phyloP scores from a whole-genome alignment of 2,113 vertebrate species.

The Calypte anna region DNA sequence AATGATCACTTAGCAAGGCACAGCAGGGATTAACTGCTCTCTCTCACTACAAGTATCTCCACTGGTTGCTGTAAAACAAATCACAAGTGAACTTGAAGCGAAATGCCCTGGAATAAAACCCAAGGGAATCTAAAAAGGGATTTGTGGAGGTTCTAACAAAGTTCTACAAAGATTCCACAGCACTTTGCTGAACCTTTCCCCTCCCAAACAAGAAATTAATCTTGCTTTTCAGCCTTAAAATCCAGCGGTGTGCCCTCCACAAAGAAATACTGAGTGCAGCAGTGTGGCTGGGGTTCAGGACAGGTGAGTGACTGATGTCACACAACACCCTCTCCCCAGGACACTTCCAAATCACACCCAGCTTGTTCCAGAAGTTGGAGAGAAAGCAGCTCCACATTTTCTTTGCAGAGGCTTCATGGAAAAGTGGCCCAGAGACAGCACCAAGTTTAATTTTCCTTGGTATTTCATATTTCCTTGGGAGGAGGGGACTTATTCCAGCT shows the following conservation, averaged over 20 bases:
- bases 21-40: background rate
- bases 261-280: background rate
- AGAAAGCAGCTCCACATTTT: background rate
- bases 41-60: background rate
- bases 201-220: background rate
- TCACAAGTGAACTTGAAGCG: background rate
- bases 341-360: background rate
- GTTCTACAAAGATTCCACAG: background rate
- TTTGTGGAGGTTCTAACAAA: background rate
- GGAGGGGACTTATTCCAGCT: background rate
- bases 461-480: background rate
- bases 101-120: background rate
- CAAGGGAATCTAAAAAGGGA: background rate
- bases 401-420: background rate
- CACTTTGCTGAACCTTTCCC: background rate
- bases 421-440: background rate
- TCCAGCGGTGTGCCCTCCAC: background rate
- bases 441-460: background rate
- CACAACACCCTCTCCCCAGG: background rate
- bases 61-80: background rate
- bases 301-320: background rate
- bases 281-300: background rate
- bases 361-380: background rate
- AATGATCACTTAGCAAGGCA: background rate
- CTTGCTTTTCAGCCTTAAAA: background rate